phyloP scores from a whole-genome alignment of 2,888 invertebrate species.

The Caenorhabditis sp. region DNA sequence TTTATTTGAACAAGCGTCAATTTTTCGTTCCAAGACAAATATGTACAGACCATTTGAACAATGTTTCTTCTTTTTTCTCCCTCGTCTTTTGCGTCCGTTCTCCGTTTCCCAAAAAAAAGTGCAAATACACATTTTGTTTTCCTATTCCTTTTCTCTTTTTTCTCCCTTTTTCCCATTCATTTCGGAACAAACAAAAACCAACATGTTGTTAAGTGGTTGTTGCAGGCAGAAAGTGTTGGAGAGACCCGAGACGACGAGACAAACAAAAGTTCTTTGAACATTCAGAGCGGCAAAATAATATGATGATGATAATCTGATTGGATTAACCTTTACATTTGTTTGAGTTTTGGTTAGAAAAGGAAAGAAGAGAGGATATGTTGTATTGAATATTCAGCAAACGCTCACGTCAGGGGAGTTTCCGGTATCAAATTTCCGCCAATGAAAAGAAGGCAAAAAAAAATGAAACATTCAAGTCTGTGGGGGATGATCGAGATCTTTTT shows the following conservation, averaged over 20 bases:
- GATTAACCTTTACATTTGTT: too few species aligned
- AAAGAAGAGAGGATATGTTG: too few species aligned
- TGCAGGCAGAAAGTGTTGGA: background rate
- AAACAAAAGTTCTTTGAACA: background rate
- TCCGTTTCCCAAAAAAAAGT: background rate
- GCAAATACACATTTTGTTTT: background rate
- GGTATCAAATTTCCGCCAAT: too few species aligned
- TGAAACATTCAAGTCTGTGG: too few species aligned
- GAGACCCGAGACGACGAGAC: background rate
- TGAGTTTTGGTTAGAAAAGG: too few species aligned
- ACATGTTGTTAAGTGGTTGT: background rate
- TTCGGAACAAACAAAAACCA: conserved; percentile 1
- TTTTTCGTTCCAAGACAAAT: background rate
- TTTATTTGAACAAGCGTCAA: background rate
- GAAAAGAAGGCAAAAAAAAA: too few species aligned
- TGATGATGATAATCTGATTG: too few species aligned
- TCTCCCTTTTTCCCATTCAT: background rate
- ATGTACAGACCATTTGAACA: conserved; percentile 1
- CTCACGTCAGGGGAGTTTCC: too few species aligned
- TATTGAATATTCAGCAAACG: too few species aligned
- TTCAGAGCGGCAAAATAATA: too few species aligned
- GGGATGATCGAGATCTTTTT: too few species aligned
- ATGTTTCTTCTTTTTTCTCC: background rate
- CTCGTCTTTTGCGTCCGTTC: background rate
- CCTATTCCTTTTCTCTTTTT: background rate